These are phyloP conservation scores for Xenentodon cancila DNA, from an alignment of 2,797 vertebrate species.

Conservation along the genomic window DNA sequence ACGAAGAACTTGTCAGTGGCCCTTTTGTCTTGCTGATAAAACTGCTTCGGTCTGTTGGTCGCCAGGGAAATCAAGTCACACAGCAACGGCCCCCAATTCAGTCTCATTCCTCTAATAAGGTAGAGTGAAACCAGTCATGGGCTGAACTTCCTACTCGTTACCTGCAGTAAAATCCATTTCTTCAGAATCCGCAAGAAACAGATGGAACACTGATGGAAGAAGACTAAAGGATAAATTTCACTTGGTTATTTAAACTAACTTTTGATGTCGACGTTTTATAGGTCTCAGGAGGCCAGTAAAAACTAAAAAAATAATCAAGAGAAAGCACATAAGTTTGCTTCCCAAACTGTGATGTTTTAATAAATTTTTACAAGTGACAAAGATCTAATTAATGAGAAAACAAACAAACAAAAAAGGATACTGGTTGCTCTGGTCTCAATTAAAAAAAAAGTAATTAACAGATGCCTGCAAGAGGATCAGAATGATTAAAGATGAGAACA, in stretches of 20 bases:
- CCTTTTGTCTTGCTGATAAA: conserved; percentile 46
- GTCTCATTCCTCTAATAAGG: conserved; percentile 57
- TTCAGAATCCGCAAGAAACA: too few relatives aligned
- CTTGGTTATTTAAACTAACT: too few relatives aligned
- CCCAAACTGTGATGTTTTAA: conserved; percentile 14
- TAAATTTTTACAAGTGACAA: conserved; percentile 7
- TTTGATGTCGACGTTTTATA: too few relatives aligned
- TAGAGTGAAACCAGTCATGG: conserved; percentile 35
- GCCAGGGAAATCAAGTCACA: conserved; percentile 74
- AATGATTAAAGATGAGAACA: conserved; percentile 37
- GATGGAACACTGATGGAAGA: too few relatives aligned
- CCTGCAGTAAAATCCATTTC: conserved; percentile 28
- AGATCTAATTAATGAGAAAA: conserved; percentile 23
- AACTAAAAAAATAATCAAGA: background rate
- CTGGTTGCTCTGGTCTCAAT: conserved; percentile 39
- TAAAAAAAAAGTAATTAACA: conserved; percentile 53
- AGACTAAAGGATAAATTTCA: too few relatives aligned
- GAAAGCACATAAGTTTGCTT: background rate
- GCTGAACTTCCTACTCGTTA: conserved; percentile 36
- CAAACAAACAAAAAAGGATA: too few relatives aligned
- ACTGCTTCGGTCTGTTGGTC: conserved; percentile 45
- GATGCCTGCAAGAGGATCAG: conserved; percentile 34
- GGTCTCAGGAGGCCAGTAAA: too few relatives aligned
- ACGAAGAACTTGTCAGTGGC: conserved; percentile 36
- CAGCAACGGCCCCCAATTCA: conserved; percentile 47